Base-by-base conservation (phyloP, 2,113 vertebrate genomes). In the Theristicus caerulescens region DNA sequence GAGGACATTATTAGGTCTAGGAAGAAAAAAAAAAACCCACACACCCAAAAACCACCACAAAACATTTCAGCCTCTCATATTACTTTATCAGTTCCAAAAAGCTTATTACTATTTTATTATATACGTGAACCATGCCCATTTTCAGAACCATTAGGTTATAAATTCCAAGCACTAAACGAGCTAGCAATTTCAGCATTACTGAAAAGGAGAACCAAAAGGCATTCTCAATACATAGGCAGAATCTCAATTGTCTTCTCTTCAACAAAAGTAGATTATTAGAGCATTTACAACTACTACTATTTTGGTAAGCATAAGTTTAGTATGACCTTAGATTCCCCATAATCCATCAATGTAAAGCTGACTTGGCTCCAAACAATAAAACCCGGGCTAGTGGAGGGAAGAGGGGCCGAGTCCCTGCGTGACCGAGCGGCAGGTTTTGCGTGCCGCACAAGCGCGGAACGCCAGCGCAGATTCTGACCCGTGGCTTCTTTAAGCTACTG, bases 401-500 rank as follows among this genome's bases (percentile, higher is more conserved):
- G 46, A 78, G 10, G 16, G 27, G 42, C 40, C 5, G 3, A 58
- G 36, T 27, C 64, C 64, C 47, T 42, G 16, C 10, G 38, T 59
- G 57, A 81, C n/a, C 2, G 13, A 72, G 78, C 7, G 27, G 38
- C 29, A 87, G 65, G 79, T 58, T 93, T 78, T 59, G 14, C 34
- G 13, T 18, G 72, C 52, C 57, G n/a, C 26, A 5, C 18, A 5
- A 55, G 55, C 77, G 64, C 4, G 6, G 51, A 70, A 87, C 25
- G 67, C 2, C 54, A 47, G 52, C 47, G 46, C n/a, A 42, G n/a
- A 85, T 79, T 62, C 81, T 8, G 57, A 84, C 84, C 71, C 3
- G 6, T 15, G 82, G 59, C 95, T 96, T 92, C 96, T 93, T 85
- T 89, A 94, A 95, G 87, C 96, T 97, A 91, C 97, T 95, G 95